Base-by-base conservation (phyloP, 2,113 vertebrate species). In the Nibea coibor region DNA sequence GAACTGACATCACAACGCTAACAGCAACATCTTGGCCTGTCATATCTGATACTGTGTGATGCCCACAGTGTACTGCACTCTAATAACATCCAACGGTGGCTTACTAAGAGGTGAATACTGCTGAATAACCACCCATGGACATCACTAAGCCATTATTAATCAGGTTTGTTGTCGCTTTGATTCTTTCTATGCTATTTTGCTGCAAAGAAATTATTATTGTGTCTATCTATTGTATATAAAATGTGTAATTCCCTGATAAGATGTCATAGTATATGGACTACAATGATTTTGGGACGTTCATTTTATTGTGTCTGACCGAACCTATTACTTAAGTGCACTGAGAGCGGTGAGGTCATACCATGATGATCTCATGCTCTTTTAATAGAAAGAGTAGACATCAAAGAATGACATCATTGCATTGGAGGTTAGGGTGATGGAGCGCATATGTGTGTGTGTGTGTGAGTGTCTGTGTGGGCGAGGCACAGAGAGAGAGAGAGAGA, bases 371-470 rank as follows among this genome's bases (percentile, higher is more conserved):
- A 94, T 87, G 16, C 72, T 84, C 82, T 74, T 85, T 86, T 83
- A 82, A 73, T 76, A 87, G 66, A 84, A 73, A 11, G 61, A 70
- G 42, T 50, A 87, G 84, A 75, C 79, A 83, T 86, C 28, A 76
- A 59, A 50, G 83, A 74, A 87, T 93, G 93, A 94, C 90, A 92
- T 94, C 92, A 93, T 89, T 72, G 67, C 86, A 77, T 22, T 39
- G 45, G 78, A 71, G 85, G 83, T 53, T 11, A 47, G 53, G 59
- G 80, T 78, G 82, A 70, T 31, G 59, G 58, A 64, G 83, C 74
- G 86, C 72, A 16, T 58, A 81, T 48, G 53, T 66, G 78, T 75
- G 54, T 0, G 50, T n/a, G 31, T 50, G 3, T 26, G 47, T 4
- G 20, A 47, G 63, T 11, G 43, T 11, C 10, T 12, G 43, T 10